phyloP scores from a whole-genome alignment of 2,113 vertebrate genomes.

The Alligator mississippiensis region DNA sequence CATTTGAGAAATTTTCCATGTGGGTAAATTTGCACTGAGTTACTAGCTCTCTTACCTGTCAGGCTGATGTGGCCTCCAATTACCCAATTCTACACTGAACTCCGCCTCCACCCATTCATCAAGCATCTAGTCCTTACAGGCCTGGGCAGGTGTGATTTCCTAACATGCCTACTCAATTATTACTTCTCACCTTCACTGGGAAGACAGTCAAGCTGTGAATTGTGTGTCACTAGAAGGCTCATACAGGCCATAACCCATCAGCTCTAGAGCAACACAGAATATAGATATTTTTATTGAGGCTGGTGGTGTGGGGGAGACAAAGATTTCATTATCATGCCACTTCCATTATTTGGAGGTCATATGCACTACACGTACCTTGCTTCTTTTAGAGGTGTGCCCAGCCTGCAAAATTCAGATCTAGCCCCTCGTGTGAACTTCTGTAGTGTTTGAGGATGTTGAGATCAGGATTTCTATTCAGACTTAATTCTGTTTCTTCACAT shows the following conservation, averaged over 20 bases:
- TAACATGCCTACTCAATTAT: accelerated
- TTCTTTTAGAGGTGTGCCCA: background rate
- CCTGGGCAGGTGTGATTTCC: background rate
- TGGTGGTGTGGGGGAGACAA: background rate
- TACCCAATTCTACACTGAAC: background rate
- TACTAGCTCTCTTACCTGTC: background rate
- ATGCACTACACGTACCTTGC: background rate
- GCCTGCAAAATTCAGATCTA: background rate
- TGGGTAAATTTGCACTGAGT: background rate
- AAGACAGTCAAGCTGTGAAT: accelerated
- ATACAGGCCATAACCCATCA: background rate
- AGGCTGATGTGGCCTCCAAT: background rate
- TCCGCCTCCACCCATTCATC: background rate
- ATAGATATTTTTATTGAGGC: background rate
- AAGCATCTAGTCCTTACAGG: accelerated
- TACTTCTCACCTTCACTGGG: background rate
- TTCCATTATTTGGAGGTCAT: background rate
- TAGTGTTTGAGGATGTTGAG: background rate
- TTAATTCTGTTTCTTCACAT: background rate
- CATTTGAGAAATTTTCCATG: background rate
- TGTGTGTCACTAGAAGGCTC: accelerated
- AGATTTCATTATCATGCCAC: background rate
- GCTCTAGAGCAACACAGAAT: background rate
- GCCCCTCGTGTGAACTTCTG: background rate
- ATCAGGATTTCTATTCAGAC: background rate